Conservation (phyloP, 2,797 vertebrate genomes). For the Lagorchestes hirsutus region DNA sequence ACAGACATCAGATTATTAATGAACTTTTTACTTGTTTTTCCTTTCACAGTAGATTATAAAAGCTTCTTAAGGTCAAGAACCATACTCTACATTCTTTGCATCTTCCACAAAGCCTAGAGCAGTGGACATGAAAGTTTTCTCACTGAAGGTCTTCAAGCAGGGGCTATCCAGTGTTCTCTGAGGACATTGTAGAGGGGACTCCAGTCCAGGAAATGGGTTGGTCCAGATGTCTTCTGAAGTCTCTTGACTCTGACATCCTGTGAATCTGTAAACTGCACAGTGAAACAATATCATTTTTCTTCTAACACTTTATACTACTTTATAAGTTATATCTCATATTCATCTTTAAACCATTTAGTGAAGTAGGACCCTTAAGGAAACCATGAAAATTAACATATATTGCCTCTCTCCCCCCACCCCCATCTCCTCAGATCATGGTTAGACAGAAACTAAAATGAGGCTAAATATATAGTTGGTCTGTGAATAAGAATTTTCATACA, state of each 20-base stretch:
- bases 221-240: not conserved
- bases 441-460: not conserved
- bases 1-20: not conserved
- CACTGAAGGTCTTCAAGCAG: not conserved
- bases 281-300: not conserved
- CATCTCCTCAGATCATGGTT: not conserved
- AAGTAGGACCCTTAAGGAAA: not conserved
- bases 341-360: not conserved
- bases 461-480: not conserved
- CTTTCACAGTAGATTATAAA: not conserved
- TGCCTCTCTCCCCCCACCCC: no score
- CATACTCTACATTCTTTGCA: not conserved
- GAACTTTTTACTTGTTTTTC: not conserved
- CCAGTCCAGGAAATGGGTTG: no score
- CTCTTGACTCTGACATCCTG: not conserved
- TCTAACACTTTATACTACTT: no score
- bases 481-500: not conserved
- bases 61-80: not conserved
- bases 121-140: not conserved
- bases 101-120: not conserved
- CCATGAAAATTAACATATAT: not conserved
- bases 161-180: not conserved
- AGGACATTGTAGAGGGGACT: not conserved
- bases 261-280: not conserved
- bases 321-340: not conserved